Percentiles rank a stretch among this genome's conserved stretches.
Evolutionary conservation across 1,140 invertebrate species (phyloP).

Genomic region (Pseudomyrmex dendroicus): DNA sequence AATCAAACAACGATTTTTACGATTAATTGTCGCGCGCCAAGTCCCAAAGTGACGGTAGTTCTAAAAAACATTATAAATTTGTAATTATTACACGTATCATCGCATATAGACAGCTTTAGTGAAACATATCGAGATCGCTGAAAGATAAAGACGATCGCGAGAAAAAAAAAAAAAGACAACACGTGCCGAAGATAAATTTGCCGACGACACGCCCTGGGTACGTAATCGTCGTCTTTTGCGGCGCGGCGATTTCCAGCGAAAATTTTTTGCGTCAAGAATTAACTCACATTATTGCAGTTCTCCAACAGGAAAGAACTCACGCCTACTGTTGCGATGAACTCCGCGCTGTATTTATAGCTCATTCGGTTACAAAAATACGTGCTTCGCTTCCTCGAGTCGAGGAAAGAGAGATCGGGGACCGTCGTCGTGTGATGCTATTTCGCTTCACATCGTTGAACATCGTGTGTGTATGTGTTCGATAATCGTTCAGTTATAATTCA

Average conservation of each 20-base stretch:
- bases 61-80: too few species aligned
- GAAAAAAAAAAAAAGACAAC: not conserved
- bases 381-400: not conserved
- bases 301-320: slow-evolving; percentile 14
- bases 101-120: too few species aligned
- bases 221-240: not conserved
- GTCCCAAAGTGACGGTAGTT: too few species aligned
- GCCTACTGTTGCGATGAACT: not conserved
- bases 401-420: not conserved
- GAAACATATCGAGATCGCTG: not conserved
- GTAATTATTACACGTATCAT: too few species aligned
- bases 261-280: not conserved
- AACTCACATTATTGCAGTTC: not conserved
- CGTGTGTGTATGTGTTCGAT: too few species aligned
- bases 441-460: too few species aligned
- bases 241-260: not conserved
- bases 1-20: too few species aligned
- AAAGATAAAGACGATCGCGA: not conserved
- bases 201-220: slow-evolving; percentile 8
- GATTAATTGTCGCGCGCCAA: too few species aligned
- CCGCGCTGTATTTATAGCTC: slow-evolving; percentile 34
- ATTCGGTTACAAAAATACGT: slow-evolving; percentile 42
- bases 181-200: slow-evolving; percentile 11
- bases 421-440: not conserved
- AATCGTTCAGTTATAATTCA: not conserved